Evolutionary conservation across 35 echinoderm and acorn worm species (phyloP), one percentile per base, ranked within the genome.

Genomic region (Stichopus chloronotus): DNA sequence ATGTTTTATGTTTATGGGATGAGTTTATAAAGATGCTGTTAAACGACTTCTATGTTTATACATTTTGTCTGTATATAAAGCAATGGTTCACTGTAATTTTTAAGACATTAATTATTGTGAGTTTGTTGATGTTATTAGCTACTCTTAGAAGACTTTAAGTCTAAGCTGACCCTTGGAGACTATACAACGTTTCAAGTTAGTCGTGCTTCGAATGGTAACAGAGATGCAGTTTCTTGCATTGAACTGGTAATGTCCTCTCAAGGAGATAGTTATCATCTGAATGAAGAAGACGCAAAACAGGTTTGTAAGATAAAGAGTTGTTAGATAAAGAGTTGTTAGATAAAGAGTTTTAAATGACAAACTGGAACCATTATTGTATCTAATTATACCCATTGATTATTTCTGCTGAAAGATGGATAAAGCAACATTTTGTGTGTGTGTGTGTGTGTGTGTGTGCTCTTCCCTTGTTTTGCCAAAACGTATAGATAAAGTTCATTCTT

Each of bases 171-270:
- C 14, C 7, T 80, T 6, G 78, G 78, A 43, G 14, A 80, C 78
- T 24, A 80, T 43, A 80, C 78, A 23, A 80, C 78, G 52, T 25
- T 80, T 80, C 78, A 80, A 80, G 52, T 80, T 80, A 80, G 24
- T 16, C 78, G 78, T 6, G 52, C 78, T 30, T 80, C 52, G 78
- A 80, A 24, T 80, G 78, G 52, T 10, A 25, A 25, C 78, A 80
- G 78, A 80, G 78, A 80, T 55, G 24, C 23, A 52, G 21, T 20
- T 80, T 80, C 78, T 20, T 80, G 52, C 20, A 43, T 80, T 80
- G 24, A 80, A 6, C 24, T 80, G 78, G 52, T 20, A 8, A 25
- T 80, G 78, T 80, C 78, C 9, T 81, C 78, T 5, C 78, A 9
- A 21, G 78, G 7, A 43, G 78, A 55, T 52, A 17, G 24, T 9